Evolutionary conservation across 1,140 invertebrate genomes (phyloP).

Genomic region (Drosophila kikkawai): DNA sequence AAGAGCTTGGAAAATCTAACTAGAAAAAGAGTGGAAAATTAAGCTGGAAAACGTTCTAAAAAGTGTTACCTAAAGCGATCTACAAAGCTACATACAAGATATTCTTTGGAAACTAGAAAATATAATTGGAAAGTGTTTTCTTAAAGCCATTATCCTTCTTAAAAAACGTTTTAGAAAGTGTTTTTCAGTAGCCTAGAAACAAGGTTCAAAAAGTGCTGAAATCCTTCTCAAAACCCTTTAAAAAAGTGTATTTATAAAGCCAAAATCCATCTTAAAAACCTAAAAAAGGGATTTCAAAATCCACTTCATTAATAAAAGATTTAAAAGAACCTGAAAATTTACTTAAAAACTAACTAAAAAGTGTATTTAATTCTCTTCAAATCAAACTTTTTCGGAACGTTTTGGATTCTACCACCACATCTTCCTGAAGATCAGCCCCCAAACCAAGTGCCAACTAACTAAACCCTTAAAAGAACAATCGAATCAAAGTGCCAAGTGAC

Average conservation of each 20-base stretch:
- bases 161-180: not conserved
- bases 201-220: not conserved
- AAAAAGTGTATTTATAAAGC: not conserved
- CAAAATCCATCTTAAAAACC: not conserved
- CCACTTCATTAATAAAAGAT: too few relatives aligned
- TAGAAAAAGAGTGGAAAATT: not conserved
- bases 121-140: not conserved
- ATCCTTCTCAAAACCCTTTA: not conserved
- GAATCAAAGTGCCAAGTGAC: slow-evolving; percentile 24
- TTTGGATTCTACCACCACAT: too few relatives aligned
- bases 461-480: slow-evolving; percentile 5
- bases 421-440: too few relatives aligned
- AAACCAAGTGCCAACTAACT: slow-evolving; percentile 14
- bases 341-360: too few relatives aligned
- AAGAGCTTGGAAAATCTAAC: not conserved
- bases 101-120: not conserved
- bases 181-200: too few relatives aligned
- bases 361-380: not conserved
- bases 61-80: not conserved
- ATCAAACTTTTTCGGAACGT: not conserved
- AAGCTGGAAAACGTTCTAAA: not conserved
- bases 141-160: not conserved
- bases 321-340: too few relatives aligned
- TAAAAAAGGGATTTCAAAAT: not conserved
- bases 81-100: not conserved